Evolutionary conservation across 2,113 vertebrate species (phyloP), one percentile per base, ranked within the genome.

Genomic region (Mormyrus iriodes): DNA sequence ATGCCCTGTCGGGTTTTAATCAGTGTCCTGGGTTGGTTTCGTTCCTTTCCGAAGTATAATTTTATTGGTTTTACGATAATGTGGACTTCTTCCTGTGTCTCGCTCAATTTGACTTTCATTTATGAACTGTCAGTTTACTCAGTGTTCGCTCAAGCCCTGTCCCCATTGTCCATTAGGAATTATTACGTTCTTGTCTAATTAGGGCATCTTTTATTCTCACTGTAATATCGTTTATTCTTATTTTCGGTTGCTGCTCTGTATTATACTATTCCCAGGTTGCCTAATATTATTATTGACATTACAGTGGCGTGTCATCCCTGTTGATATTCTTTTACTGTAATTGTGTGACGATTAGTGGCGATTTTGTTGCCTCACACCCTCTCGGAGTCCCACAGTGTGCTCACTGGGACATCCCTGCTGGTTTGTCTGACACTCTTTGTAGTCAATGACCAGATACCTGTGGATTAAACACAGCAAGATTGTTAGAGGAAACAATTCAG

Each of bases 141-240:
- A 44, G 27, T 24, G 27, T 85, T 89, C 88, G 91, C 58, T 89
- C 55, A 2, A 90, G 90, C 88, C 90, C 76, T 61, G 86, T 86
- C 90, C 90, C 88, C 90, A 90, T 90, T 88, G 90, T 90, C 90
- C 90, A 90, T 89, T 55, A 73, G 82, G 89, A 91, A 91, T 92
- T 90, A 91, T 91, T 92, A 91, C 91, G 91, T 90, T 88, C 61
- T 90, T 91, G 92, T 90, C 91, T 90, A 94, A 92, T 91, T 93
- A 94, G 93, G 92, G 91, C 92, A 92, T 90, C 90, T 35, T 88
- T 91, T 88, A 88, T 90, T 83, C 87, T 84, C 90, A 91, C 53
- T 46, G 90, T 89, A 27, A 88, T 88, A 88, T 73, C 27, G 65
- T 48, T 35, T n/a, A 5, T 49, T n/a, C 61, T 69, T 8, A 19